Evolutionary conservation across 2,888 invertebrate genomes (phyloP), one percentile per base, ranked within the genome.

Genomic region (Imbricaverruca yamaguchii): DNA sequence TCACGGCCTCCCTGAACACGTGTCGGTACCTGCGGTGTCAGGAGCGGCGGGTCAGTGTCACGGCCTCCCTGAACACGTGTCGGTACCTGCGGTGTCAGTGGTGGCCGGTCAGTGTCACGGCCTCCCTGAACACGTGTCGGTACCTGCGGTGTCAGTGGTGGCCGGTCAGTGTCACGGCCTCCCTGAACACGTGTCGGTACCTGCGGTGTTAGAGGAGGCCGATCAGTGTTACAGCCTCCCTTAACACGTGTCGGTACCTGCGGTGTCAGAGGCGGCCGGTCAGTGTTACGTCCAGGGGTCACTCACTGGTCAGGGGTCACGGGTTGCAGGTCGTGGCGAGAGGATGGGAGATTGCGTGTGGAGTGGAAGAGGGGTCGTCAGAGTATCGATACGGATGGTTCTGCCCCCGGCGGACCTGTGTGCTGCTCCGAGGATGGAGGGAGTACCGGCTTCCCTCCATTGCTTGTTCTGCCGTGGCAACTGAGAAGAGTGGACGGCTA

Each of bases 171-270:
- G 39, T 39, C 39, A 39, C 39, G 39, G 4, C 39, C n/a, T 93
- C 92, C 85, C 91, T 91, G 87, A 96, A 97, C 61, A 97, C 92
- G 84, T 92, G 92, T 0, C 92, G 90, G 87, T 95, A 94, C 85
- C 91, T 91, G 85, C 11, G n/a, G 59, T 12, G 55, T 11, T 4
- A 10, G 67, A 57, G 12, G 12, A 7, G n/a, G 65, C 65, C 10
- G 65, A 23, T 65, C n/a, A 65, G 18, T 4, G 39, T 39, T 4
- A 39, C 39, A 4, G 4, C 39, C n/a, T 93, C 92, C 85, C 91
- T 91, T 87, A 96, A 97, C 61, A 97, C 92, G 84, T 92, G 92
- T 0, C 92, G 90, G 87, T 95, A 94, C 85, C 91, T 91, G 85
- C 11, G n/a, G 59, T 12, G 55, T 11, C 25, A 10, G 67, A 57